Evolutionary conservation across 2,113 vertebrate genomes (phyloP).

Genomic region (Hylia prasina): DNA sequence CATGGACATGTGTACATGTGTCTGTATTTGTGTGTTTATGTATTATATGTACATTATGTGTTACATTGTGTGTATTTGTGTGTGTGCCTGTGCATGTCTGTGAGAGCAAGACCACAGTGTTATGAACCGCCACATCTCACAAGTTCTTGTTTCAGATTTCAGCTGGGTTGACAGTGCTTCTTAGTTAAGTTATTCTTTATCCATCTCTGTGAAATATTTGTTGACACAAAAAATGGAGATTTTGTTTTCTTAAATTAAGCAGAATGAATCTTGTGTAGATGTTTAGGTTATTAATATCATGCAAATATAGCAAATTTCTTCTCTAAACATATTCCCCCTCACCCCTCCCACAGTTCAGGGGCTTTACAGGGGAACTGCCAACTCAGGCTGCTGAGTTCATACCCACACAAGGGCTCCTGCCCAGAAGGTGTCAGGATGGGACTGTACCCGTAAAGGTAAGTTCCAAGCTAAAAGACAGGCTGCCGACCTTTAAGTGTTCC

Average conservation of each 20-base stretch:
- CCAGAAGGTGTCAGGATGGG: not conserved
- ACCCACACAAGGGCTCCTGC: not conserved
- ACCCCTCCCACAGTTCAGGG: not conserved
- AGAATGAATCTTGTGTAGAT: not conserved
- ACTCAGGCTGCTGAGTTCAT: not conserved
- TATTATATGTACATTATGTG: too few species aligned
- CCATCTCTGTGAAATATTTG: not conserved
- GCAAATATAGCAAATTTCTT: not conserved
- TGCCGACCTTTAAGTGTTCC: not conserved
- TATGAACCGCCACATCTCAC: not conserved
- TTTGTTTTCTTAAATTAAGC: not conserved
- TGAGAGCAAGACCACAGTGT: not conserved
- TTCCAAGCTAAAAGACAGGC: not conserved
- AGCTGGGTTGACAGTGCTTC: not conserved
- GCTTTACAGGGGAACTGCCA: not conserved
- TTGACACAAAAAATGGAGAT: not conserved
- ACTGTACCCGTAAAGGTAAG: not conserved
- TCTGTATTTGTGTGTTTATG: rapidly evolving
- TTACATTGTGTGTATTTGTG: rapidly evolving
- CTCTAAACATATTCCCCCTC: not conserved
- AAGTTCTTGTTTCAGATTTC: not conserved
- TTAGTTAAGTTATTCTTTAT: not conserved
- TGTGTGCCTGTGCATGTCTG: not conserved
- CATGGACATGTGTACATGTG: rapidly evolving
- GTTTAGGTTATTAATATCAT: not conserved